phyloP scores from a whole-genome alignment of 2,888 invertebrate genomes.

The Caenorhabditis panamensis region DNA sequence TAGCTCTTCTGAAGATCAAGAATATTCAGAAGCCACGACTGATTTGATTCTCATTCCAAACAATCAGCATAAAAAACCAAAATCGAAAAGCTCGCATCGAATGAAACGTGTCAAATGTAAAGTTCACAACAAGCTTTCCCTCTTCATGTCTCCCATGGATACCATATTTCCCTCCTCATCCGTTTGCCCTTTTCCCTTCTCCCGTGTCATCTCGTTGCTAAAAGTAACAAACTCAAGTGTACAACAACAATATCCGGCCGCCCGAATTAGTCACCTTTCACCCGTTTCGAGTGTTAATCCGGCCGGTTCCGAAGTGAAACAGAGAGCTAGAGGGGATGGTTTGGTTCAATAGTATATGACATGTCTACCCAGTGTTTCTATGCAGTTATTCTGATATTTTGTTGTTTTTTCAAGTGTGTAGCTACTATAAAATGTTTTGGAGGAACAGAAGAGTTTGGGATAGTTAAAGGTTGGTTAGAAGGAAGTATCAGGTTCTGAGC shows the following conservation, averaged over 20 bases:
- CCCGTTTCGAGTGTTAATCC: slow-evolving; percentile 15
- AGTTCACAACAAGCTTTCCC: too few species aligned
- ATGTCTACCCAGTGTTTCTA: too few species aligned
- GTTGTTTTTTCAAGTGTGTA: slow-evolving; percentile 4
- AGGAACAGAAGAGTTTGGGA: slow-evolving; percentile 30
- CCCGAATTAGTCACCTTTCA: slow-evolving; percentile 10
- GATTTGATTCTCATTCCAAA: too few species aligned
- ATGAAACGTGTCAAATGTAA: too few species aligned
- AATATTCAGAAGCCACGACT: too few species aligned
- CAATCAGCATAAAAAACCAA: too few species aligned
- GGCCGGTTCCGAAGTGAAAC: background rate
- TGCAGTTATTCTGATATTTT: background rate
- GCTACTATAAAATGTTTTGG: slow-evolving; percentile 52
- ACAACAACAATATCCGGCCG: background rate
- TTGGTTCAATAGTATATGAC: background rate
- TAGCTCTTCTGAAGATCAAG: too few species aligned
- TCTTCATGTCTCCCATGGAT: too few species aligned
- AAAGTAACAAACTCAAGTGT: background rate
- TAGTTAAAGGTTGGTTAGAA: slow-evolving; percentile 20
- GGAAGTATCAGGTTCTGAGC: too few species aligned
- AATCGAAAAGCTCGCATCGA: too few species aligned
- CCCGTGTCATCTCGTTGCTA: background rate
- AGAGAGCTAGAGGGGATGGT: too few species aligned
- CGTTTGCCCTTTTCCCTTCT: background rate
- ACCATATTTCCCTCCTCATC: too few species aligned